Base-by-base conservation (phyloP, 1,140 invertebrate species). In the Hetaerina americana region DNA sequence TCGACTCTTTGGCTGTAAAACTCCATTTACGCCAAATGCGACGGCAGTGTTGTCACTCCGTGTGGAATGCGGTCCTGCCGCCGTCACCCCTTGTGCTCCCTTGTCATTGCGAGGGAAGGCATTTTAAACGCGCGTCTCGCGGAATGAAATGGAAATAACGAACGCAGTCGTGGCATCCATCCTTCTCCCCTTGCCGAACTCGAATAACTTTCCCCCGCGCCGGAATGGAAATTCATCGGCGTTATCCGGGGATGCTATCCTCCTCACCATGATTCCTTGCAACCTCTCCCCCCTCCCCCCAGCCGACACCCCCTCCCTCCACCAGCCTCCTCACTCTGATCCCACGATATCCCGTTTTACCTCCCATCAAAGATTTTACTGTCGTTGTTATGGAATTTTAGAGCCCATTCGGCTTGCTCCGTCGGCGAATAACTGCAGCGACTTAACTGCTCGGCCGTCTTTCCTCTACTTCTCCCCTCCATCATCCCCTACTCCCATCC, bases 241-340 rank as follows among this genome's bases (percentile, higher is more conserved):
- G 22, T 69, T 69, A 69, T 69, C 6, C 28, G 68, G 8, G 68
- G 68, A 27, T 69, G 10, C 25, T 26, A 27, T 29, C 28, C 28
- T 26, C 18, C 18, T 27, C 18, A 27, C n/a, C 68, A 27, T 27
- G 27, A 27, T 25, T 40, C 70, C 70, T 26, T 40, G 25, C 69
- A 57, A 28, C 66, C 69, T 27, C 71, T 28, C 68, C 49, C 67
- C 70, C 69, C 72, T 67, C 72, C 70, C 72, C 26, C 69, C 67
- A 28, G 68, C 69, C 28, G 71, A 27, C 68, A 66, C 67, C 70
- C 69, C 72, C 69, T 72, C 70, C 72, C 57, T 57, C 70, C 72
- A n/a, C n/a, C n/a, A n/a, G n/a, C 31, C 31, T 6, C 31, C 31
- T n/a, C 40, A 57, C 40, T 57, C n/a, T 57, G 22, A 57, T 57